These are phyloP conservation scores for Tuta absoluta DNA, from an alignment of 2,888 invertebrate genomes.

Conservation along the genomic window DNA sequence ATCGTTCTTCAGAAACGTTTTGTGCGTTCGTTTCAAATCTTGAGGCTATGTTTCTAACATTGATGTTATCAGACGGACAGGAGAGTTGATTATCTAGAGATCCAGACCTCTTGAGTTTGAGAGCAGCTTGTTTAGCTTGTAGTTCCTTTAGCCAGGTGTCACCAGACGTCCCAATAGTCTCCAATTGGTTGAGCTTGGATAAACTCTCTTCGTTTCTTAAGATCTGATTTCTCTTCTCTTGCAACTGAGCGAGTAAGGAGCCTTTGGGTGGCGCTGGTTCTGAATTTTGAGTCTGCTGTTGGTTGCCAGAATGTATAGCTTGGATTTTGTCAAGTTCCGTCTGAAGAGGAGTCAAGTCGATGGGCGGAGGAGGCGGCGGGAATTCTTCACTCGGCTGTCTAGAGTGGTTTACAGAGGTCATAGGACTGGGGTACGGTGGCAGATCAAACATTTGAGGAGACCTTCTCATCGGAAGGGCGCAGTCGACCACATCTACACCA, in stretches of 20 bases:
- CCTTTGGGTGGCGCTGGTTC: conserved; percentile 63
- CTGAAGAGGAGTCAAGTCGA: conserved; percentile 85
- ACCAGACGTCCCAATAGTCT: conserved; percentile 57
- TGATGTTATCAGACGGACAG: conserved; percentile 65
- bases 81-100: conserved; percentile 67
- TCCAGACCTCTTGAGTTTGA: conserved; percentile 67
- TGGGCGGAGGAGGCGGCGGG: conserved; percentile 92
- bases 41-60: conserved; percentile 90
- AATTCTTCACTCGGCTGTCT: conserved; percentile 94
- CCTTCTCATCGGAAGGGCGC: conserved; percentile 66
- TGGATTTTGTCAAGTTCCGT: conserved; percentile 81
- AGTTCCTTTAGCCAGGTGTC: conserved; percentile 89
- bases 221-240: conserved; percentile 84
- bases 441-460: conserved; percentile 81
- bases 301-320: conserved; percentile 41
- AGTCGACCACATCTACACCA: conserved; percentile 85
- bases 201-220: conserved; percentile 68
- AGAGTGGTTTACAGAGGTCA: conserved; percentile 89
- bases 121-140: conserved; percentile 87
- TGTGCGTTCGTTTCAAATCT: conserved; percentile 84
- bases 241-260: conserved; percentile 83
- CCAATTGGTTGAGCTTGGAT: conserved; percentile 55
- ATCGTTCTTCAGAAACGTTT: conserved; percentile 61
- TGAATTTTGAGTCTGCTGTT: conserved; percentile 49
- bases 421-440: conserved; percentile 91